phyloP scores from a whole-genome alignment of 2,797 vertebrate genomes.

The Amniataba percoides region DNA sequence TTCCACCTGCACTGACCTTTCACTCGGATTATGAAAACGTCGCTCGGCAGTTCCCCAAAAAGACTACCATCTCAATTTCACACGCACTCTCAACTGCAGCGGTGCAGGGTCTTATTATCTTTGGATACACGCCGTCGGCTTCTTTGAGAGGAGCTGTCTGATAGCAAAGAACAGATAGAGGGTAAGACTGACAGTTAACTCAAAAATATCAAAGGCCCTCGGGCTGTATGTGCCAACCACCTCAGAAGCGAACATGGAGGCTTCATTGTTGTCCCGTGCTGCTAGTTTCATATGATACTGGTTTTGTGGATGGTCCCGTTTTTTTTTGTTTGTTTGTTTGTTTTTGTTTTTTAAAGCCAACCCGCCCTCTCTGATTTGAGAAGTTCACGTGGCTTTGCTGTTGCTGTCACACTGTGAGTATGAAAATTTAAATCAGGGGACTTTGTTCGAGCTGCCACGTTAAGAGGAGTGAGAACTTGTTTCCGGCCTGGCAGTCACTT shows the following conservation, averaged over 20 bases:
- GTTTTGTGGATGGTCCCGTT: not conserved
- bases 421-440: conserved; percentile 12
- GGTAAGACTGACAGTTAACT: conserved; percentile 39
- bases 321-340: no score
- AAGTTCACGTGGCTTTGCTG: conserved; percentile 5
- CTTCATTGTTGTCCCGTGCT: conserved; percentile 26
- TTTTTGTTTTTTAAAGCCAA: conserved; percentile 22
- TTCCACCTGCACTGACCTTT: conserved; percentile 63
- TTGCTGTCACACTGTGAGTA: conserved; percentile 22
- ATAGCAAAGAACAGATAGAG: conserved; percentile 23
- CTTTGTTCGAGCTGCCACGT: not conserved
- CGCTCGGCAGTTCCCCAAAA: conserved; percentile 46
- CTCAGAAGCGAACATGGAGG: not conserved
- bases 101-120: conserved; percentile 45
- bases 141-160: conserved; percentile 48
- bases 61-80: conserved; percentile 48
- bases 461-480: conserved; percentile 37
- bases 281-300: conserved; percentile 7
- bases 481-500: conserved; percentile 37
- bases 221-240: conserved; percentile 24
- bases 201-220: conserved; percentile 51
- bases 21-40: conserved; percentile 66
- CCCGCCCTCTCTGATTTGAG: conserved; percentile 7
- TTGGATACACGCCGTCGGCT: conserved; percentile 21
- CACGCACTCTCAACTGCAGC: conserved; percentile 35